Evolutionary conservation across 2,113 vertebrate genomes (phyloP).

Genomic region (Sylvietta virens): DNA sequence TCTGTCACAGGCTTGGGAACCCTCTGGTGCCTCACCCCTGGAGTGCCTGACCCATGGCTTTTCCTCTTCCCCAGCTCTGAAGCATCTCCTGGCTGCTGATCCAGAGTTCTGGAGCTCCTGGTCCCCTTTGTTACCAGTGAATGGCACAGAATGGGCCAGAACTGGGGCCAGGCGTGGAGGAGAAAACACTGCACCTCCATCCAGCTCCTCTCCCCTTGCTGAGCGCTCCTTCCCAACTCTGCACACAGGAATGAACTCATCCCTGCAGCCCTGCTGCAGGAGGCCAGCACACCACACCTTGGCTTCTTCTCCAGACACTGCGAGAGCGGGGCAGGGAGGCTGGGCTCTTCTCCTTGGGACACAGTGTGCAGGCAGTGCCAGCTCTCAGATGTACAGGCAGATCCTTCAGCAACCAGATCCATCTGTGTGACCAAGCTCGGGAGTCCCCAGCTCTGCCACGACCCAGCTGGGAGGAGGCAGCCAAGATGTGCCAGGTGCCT

Average conservation of each 20-base stretch:
- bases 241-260: neutral
- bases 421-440: neutral
- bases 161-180: neutral
- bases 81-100: neutral
- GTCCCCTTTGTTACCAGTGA: fast-evolving
- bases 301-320: neutral
- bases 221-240: neutral
- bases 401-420: neutral
- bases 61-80: neutral
- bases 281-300: neutral
- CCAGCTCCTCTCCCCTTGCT: neutral
- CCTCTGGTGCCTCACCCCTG: neutral
- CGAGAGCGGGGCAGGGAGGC: neutral
- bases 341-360: neutral
- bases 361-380: neutral
- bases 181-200: neutral
- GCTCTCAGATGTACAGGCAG: neutral
- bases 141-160: neutral
- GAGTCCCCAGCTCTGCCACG: neutral
- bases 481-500: neutral
- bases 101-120: fast-evolving
- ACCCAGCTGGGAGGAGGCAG: neutral
- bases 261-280: neutral
- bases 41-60: neutral
- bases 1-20: neutral